phyloP scores from a whole-genome alignment of 2,113 vertebrate species.

The Myanophis thanlyinensis region DNA sequence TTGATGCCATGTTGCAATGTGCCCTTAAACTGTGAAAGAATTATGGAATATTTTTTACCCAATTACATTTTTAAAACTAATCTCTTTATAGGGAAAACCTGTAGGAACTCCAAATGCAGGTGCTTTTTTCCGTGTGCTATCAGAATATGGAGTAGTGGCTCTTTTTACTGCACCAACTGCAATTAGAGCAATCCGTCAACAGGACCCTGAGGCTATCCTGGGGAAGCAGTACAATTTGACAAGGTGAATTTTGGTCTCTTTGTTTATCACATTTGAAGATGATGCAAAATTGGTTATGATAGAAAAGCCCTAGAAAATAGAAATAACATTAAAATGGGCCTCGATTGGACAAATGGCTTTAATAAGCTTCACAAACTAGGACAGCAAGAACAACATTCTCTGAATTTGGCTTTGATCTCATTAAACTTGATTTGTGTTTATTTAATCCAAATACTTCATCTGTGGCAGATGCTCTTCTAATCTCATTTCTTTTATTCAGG shows the following conservation, averaged over 20 bases:
- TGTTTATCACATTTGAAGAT: slow-evolving; percentile 1
- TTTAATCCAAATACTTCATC: background rate
- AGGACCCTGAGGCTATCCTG: slow-evolving; percentile 82
- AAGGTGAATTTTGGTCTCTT: slow-evolving; percentile 75
- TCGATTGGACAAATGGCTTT: background rate
- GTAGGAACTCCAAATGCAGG: slow-evolving; percentile 94
- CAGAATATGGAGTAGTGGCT: slow-evolving; percentile 84
- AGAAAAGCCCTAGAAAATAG: background rate
- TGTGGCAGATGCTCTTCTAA: background rate
- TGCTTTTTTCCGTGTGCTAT: slow-evolving; percentile 91
- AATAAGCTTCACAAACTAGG: background rate
- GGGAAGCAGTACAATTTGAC: slow-evolving; percentile 80
- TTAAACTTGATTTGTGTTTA: background rate
- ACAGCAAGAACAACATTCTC: background rate
- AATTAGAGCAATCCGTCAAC: slow-evolving; percentile 93
- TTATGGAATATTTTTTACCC: slow-evolving; percentile 60
- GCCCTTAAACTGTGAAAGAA: slow-evolving; percentile 58
- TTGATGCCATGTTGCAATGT: slow-evolving; percentile 24
- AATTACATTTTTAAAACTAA: slow-evolving; percentile 67
- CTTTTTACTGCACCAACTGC: slow-evolving; percentile 95
- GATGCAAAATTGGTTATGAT: background rate
- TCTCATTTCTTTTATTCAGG: background rate
- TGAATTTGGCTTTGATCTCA: background rate
- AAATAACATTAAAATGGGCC: background rate
- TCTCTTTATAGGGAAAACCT: slow-evolving; percentile 88